Percentiles rank a stretch among this genome's conserved stretches.
These are phyloP conservation scores for Anarrhichthys ocellatus DNA, from an alignment of 2,113 vertebrate species.

Conservation along the genomic window DNA sequence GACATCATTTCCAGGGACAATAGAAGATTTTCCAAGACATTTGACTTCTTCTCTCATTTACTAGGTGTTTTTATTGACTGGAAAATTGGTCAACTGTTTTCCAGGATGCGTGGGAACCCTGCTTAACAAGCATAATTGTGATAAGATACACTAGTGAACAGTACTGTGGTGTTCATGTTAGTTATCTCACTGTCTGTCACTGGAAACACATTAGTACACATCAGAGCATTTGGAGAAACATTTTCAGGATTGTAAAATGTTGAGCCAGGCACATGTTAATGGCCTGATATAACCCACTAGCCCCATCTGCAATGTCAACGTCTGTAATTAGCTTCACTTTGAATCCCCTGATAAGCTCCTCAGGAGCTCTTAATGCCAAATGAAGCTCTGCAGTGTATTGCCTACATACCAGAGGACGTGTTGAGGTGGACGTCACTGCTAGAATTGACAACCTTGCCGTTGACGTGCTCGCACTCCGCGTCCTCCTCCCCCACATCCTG, in stretches of 20 bases:
- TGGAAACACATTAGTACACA: not conserved
- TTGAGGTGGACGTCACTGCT: conserved; percentile 89
- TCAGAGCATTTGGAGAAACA: not conserved
- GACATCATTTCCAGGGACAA: not conserved
- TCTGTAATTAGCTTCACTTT: conserved; percentile 35
- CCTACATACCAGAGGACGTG: conserved; percentile 85
- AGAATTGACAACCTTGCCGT: conserved; percentile 89
- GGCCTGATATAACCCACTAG: conserved; percentile 19
- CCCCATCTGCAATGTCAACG: not conserved
- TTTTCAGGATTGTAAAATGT: not conserved
- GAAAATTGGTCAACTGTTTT: not conserved
- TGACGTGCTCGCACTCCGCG: conserved; percentile 71
- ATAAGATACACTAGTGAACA: not conserved
- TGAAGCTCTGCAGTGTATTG: not conserved
- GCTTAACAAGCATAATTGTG: not conserved
- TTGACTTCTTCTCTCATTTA: not conserved
- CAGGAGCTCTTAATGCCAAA: conserved; percentile 4
- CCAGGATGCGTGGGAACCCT: too few relatives aligned
- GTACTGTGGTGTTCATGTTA: not conserved
- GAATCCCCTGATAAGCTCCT: conserved; percentile 45
- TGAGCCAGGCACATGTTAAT: not conserved
- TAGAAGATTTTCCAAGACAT: not conserved
- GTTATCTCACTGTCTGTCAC: not conserved
- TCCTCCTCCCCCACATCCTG: conserved; percentile 49
- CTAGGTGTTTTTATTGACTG: not conserved